These are phyloP conservation scores for Dugesia japonica DNA, from an alignment of 2,888 invertebrate genomes.

Conservation along the genomic window DNA sequence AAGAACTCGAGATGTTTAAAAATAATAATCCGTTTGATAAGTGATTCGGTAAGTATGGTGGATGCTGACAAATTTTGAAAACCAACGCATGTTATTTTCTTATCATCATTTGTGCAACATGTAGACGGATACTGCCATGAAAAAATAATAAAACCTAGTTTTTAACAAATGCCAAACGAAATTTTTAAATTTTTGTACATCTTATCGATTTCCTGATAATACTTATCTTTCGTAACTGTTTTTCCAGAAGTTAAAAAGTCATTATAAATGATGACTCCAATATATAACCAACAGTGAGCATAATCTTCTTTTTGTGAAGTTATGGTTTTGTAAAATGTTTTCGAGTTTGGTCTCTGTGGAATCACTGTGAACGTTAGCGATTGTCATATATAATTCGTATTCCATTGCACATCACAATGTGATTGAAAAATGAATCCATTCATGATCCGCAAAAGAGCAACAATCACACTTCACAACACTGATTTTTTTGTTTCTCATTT, in stretches of 20 bases:
- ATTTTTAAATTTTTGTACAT: neutral
- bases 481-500: too few species aligned
- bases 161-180: neutral
- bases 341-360: neutral
- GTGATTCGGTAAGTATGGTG: neutral
- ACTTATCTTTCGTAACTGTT: neutral
- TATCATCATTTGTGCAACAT: neutral
- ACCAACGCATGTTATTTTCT: neutral
- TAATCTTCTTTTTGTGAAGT: neutral
- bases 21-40: neutral
- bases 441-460: neutral
- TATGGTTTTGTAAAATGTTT: neutral
- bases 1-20: neutral
- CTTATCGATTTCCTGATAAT: neutral
- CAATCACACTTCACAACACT: neutral
- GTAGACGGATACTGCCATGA: neutral
- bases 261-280: neutral
- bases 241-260: neutral
- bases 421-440: neutral
- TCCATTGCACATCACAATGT: neutral
- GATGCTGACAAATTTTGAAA: neutral
- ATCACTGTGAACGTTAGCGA: neutral
- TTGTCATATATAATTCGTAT: neutral
- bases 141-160: neutral
- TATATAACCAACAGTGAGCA: neutral